These are phyloP conservation scores for Mythimna loreyi DNA, from an alignment of 2,888 invertebrate genomes.

Conservation along the genomic window DNA sequence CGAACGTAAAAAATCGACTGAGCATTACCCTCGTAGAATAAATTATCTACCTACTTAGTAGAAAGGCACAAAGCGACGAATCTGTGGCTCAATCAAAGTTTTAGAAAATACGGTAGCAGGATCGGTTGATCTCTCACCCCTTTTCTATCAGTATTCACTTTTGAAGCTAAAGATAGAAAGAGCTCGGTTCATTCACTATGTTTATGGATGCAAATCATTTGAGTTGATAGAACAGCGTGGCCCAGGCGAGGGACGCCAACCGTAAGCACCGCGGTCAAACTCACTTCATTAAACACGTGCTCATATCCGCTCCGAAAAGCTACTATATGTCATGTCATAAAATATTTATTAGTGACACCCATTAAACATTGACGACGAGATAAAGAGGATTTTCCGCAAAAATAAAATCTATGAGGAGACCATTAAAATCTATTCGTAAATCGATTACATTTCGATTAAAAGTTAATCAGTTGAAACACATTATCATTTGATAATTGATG, in stretches of 20 bases:
- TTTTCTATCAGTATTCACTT: background rate
- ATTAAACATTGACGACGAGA: slow-evolving; percentile 15
- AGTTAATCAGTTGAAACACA: background rate
- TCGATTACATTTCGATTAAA: slow-evolving; percentile 7
- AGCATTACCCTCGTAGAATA: background rate
- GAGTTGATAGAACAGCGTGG: slow-evolving; percentile 46
- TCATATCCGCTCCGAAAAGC: slow-evolving; percentile 33
- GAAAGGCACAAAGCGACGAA: background rate
- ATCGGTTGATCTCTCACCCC: background rate
- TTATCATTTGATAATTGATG: slow-evolving; percentile 1
- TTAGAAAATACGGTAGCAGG: background rate
- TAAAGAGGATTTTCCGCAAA: slow-evolving; percentile 13
- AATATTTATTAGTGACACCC: slow-evolving; percentile 31
- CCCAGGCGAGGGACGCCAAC: slow-evolving; percentile 20
- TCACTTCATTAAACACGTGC: slow-evolving; percentile 48
- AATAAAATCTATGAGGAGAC: background rate
- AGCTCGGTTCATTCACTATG: background rate
- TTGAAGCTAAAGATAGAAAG: background rate
- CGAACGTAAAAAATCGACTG: background rate
- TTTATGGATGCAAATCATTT: slow-evolving; percentile 74
- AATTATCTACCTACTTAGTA: background rate
- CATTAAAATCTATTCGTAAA: background rate
- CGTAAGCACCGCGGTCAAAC: slow-evolving; percentile 37
- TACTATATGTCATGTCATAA: slow-evolving; percentile 35
- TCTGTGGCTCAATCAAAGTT: no score